Conservation (phyloP, 2,797 vertebrate species). For the Danio choprae region DNA sequence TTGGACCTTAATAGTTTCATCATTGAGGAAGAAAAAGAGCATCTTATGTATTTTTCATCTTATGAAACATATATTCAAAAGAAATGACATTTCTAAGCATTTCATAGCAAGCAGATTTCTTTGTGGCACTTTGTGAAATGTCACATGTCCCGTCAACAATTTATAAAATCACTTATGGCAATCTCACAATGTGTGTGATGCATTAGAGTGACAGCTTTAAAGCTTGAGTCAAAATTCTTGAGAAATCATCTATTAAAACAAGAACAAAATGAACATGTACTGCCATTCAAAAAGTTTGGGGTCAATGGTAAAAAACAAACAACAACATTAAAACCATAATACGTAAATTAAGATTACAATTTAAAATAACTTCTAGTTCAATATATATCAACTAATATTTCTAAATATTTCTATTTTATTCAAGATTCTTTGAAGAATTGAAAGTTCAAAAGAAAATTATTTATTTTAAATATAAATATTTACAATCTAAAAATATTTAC, state of each 20-base stretch:
- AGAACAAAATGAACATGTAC: background rate
- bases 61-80: background rate
- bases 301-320: no score
- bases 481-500: background rate
- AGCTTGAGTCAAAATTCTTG: background rate
- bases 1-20: constrained; percentile 7
- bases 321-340: background rate
- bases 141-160: constrained; percentile 33
- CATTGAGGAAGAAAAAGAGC: background rate
- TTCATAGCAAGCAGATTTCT: constrained; percentile 30
- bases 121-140: constrained; percentile 43
- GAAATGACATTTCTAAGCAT: background rate
- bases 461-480: background rate
- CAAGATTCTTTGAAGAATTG: background rate
- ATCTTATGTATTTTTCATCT: constrained; percentile 1
- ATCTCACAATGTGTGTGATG: constrained; percentile 1
- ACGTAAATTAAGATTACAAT: background rate
- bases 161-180: constrained; percentile 41
- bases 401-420: background rate
- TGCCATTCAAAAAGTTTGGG: background rate
- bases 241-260: background rate
- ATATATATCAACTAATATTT: background rate
- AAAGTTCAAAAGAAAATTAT: background rate
- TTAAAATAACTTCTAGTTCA: background rate
- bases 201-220: constrained; percentile 8